phyloP scores from a whole-genome alignment of 2,113 vertebrate genomes.

The Oophaga pumilio region DNA sequence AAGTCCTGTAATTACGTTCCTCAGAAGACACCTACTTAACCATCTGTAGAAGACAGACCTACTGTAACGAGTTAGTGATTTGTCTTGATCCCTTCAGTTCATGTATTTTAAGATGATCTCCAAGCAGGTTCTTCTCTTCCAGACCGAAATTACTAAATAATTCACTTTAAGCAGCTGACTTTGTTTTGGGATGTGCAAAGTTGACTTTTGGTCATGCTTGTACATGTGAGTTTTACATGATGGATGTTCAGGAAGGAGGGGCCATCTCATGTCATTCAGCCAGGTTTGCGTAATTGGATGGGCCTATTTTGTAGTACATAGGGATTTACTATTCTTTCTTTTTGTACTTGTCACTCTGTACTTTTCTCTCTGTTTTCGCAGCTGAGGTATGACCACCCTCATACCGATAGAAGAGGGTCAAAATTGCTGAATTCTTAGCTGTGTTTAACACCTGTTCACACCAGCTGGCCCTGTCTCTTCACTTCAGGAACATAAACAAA shows the following conservation, averaged over 20 bases:
- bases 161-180: conserved; percentile 9
- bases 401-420: conserved; percentile 55
- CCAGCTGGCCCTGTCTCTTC: conserved; percentile 14
- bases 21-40: too few species aligned
- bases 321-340: background rate
- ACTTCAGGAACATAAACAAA: conserved; percentile 19
- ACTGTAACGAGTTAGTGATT: background rate
- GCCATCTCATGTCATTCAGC: conserved; percentile 1
- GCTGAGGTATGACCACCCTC: conserved; percentile 62
- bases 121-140: background rate
- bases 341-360: background rate
- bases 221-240: conserved; percentile 6
- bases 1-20: too few species aligned
- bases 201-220: background rate
- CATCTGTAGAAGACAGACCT: background rate
- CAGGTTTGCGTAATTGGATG: background rate
- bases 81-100: background rate
- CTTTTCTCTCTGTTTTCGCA: conserved; percentile 64
- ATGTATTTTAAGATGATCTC: background rate
- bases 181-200: background rate
- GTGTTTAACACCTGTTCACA: conserved; percentile 58
- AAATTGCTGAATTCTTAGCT: background rate
- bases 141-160: background rate
- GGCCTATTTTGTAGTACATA: background rate
- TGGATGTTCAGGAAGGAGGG: background rate